Conservation (phyloP, 2,797 vertebrate species). For the Carcharodon carcharias region DNA sequence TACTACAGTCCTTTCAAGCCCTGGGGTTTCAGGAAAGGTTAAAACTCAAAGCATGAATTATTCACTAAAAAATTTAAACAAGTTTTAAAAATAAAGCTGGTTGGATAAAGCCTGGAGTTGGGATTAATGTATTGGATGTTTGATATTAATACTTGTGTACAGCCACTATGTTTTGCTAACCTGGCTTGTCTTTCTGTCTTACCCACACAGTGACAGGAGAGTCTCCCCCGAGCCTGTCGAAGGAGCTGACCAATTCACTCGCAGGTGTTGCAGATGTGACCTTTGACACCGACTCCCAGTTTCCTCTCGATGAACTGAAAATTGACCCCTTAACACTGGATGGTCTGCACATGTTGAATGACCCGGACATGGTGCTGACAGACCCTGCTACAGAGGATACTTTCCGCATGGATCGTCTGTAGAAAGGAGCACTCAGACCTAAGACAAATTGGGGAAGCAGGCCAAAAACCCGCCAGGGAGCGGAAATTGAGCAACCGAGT, state of each 20-base stretch:
- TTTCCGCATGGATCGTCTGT: conserved; percentile 98
- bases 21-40: not conserved
- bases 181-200: not conserved
- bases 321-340: conserved; percentile 96
- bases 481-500: conserved; percentile 16
- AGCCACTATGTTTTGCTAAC: not conserved
- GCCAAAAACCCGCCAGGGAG: conserved; percentile 45
- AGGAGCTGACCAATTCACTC: conserved; percentile 90
- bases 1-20: not conserved
- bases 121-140: not conserved
- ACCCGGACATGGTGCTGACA: conserved; percentile 94
- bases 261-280: conserved; percentile 84
- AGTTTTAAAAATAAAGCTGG: not conserved
- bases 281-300: conserved; percentile 93
- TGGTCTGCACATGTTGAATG: conserved; percentile 95
- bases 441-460: conserved; percentile 46
- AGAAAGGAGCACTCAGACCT: conserved; percentile 45
- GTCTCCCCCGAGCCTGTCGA: conserved; percentile 96
- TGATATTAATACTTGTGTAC: not conserved
- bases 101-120: not conserved
- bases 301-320: conserved; percentile 96
- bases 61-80: not conserved
- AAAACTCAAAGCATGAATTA: not conserved
- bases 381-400: conserved; percentile 97
- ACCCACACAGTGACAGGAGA: conserved; percentile 78